These are phyloP conservation scores for Corythornis vintsioides DNA, from an alignment of 2,113 vertebrate genomes.

Conservation along the genomic window DNA sequence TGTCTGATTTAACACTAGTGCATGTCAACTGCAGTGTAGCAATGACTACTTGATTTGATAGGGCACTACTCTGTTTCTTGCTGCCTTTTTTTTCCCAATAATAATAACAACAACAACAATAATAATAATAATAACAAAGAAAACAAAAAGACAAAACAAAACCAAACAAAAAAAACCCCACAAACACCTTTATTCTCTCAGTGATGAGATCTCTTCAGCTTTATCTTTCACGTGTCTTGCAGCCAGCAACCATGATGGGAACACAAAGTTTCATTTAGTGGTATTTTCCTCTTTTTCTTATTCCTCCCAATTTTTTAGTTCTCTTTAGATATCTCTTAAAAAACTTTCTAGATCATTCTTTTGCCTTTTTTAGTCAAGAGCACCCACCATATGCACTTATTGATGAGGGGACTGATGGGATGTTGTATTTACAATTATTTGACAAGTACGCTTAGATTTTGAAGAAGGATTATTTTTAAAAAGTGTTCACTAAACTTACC, in stretches of 20 bases:
- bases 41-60: neutral
- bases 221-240: neutral
- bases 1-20: neutral
- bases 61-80: neutral
- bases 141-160: neutral
- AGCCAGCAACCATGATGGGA: neutral
- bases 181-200: neutral
- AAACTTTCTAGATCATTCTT: no score
- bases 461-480: neutral
- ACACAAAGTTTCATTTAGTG: neutral
- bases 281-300: fast-evolving
- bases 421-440: neutral
- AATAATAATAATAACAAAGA: no score
- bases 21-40: neutral
- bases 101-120: no score
- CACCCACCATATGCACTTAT: neutral
- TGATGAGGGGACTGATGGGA: neutral
- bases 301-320: neutral
- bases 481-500: neutral
- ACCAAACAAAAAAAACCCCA: neutral
- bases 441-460: neutral
- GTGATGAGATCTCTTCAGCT: neutral
- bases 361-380: neutral
- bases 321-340: neutral
- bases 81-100: neutral